Percentiles rank a stretch among this genome's conserved stretches.
These are phyloP conservation scores for Aphidius gifuensis DNA, from an alignment of 1,140 invertebrate species.

Conservation along the genomic window DNA sequence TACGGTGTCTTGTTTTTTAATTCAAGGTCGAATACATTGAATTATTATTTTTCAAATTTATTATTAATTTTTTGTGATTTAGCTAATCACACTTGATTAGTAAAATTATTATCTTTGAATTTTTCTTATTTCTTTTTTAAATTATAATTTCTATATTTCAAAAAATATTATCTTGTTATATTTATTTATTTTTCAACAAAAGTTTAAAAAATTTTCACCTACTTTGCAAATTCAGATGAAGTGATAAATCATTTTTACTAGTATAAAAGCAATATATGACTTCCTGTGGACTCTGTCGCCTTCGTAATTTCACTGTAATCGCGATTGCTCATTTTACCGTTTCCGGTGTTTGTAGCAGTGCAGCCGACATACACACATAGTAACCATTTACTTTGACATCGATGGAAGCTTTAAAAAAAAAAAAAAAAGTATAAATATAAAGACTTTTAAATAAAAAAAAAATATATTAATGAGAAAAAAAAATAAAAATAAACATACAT, in stretches of 20 bases:
- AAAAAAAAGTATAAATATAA: no score
- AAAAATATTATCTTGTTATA: no score
- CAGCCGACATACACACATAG: neutral
- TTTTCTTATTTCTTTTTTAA: neutral
- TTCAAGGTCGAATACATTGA: no score
- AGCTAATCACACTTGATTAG: neutral
- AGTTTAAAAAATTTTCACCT: no score
- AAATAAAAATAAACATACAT: no score
- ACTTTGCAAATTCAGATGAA: slow-evolving; percentile 7
- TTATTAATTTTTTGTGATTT: neutral
- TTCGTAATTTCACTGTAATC: slow-evolving; percentile 29
- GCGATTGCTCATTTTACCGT: slow-evolving; percentile 23
- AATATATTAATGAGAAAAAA: no score
- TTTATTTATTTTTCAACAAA: no score
- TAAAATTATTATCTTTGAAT: no score
- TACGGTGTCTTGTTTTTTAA: no score
- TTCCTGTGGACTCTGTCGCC: slow-evolving; percentile 24
- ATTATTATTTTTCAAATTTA: no score
- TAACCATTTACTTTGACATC: neutral
- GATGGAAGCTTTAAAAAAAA: no score
- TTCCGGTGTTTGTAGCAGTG: slow-evolving; percentile 20
- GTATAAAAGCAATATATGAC: slow-evolving; percentile 16
- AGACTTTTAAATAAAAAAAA: no score
- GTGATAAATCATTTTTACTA: slow-evolving; percentile 20
- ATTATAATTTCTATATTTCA: neutral